Percentiles rank a stretch among this genome's conserved stretches.
Evolutionary conservation across 2,797 vertebrate genomes (phyloP).

Genomic region (Clarias fuscus): DNA sequence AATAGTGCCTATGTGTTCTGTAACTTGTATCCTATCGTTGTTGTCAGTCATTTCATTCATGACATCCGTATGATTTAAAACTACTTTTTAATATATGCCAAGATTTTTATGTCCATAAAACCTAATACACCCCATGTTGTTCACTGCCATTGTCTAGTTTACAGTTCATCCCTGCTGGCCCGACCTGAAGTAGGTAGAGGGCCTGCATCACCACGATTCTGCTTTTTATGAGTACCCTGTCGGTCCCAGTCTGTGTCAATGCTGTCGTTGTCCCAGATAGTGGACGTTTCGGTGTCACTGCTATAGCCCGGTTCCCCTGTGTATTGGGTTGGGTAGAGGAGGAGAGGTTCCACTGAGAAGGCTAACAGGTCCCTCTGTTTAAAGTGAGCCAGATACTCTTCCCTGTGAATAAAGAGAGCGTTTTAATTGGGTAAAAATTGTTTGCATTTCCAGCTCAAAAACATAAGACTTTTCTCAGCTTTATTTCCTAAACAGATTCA

Average conservation of each 20-base stretch:
- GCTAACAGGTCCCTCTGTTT: constrained; percentile 84
- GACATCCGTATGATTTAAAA: not conserved
- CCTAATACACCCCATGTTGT: not conserved
- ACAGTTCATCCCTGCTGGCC: constrained; percentile 11
- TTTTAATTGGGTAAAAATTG: not conserved
- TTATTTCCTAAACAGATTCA: not conserved
- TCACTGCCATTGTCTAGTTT: not conserved
- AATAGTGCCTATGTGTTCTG: not conserved
- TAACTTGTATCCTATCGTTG: not conserved
- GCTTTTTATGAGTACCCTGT: constrained; percentile 81
- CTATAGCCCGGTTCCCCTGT: constrained; percentile 94
- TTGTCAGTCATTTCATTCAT: not conserved
- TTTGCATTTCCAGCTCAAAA: not conserved
- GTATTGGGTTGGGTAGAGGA: constrained; percentile 95
- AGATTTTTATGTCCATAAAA: not conserved
- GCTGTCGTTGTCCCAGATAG: constrained; percentile 94
- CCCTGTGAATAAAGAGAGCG: constrained; percentile 64
- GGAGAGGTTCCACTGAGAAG: constrained; percentile 91
- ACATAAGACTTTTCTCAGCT: not conserved
- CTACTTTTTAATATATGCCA: not conserved
- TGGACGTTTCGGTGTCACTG: constrained; percentile 97
- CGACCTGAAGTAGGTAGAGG: not conserved
- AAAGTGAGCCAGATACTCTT: constrained; percentile 85
- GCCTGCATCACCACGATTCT: constrained; percentile 79
- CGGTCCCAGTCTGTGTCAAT: constrained; percentile 92